Evolutionary conservation across 2,888 invertebrate genomes (phyloP), one percentile per base, ranked within the genome.

Genomic region (Eupithecia tripunctaria): DNA sequence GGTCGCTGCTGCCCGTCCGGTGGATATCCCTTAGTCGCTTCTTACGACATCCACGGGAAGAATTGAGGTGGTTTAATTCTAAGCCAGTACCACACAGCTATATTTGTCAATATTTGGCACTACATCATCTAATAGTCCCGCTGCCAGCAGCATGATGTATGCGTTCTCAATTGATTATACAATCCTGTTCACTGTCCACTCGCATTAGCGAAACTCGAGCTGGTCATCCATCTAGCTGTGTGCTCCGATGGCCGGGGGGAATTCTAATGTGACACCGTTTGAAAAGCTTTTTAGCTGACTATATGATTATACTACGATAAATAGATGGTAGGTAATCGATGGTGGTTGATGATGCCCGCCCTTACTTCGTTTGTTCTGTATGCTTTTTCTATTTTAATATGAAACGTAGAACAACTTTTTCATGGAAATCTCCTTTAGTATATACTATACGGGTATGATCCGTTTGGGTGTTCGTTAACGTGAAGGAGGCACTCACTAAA

Each of bases 151-250:
- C 64, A 66, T 68, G 68, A 74, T 74, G 68, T 51, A 74, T 74
- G 66, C 66, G 69, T 67, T 65, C 51, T 41, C 67, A 62, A 71
- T 71, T 51, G 71, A 66, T 60, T 68, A 68, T 60, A 27, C 60
- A 67, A 67, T 67, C 36, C 25, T 15, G 67, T 29, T 64, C 72
- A 47, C 66, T 43, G 67, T 68, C 68, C 47, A 25, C 51, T 65
- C 60, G 70, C 70, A 65, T 70, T 65, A 65, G 70, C 56, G 56
- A 47, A 68, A 70, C 51, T n/a, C 60, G 68, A 68, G 25, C 41
- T 41, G 38, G 29, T 47, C 41, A 62, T 60, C 68, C 60, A 43
- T 62, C 68, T 68, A 27, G 12, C 25, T 25, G 25, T 56, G 38
- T 38, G 59, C 38, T 27, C 59, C 27, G 38, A 38, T 25, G 38